These are phyloP conservation scores for Napeogenes sylphis DNA, from an alignment of 2,888 invertebrate genomes.

Conservation along the genomic window DNA sequence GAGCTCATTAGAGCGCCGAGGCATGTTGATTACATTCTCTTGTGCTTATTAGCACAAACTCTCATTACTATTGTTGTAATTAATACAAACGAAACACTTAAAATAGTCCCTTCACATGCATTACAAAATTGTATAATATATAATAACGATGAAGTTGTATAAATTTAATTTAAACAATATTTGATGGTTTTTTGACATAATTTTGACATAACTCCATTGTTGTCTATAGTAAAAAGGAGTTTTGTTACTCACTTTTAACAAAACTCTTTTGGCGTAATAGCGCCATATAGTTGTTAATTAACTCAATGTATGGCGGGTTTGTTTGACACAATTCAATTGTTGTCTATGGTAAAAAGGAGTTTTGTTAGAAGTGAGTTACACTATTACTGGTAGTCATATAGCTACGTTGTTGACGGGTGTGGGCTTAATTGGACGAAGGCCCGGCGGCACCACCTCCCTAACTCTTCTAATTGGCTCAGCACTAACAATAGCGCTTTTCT, in stretches of 20 bases:
- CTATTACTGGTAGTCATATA: slow-evolving; percentile 62
- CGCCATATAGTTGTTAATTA: no score
- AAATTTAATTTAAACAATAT: no score
- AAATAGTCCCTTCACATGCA: slow-evolving; percentile 34
- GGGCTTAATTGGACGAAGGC: slow-evolving; percentile 68
- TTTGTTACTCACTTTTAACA: no score
- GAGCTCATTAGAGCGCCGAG: slow-evolving; percentile 75
- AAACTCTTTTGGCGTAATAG: no score
- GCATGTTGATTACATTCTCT: slow-evolving; percentile 78
- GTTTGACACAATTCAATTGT: no score
- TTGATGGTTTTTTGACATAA: no score
- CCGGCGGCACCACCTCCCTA: slow-evolving; percentile 48
- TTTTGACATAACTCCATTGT: no score
- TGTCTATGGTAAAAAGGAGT: slow-evolving; percentile 61
- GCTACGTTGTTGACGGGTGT: slow-evolving; percentile 45
- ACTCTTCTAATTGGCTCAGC: slow-evolving; percentile 73
- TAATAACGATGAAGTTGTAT: no score
- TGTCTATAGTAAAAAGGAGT: no score
- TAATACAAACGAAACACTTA: slow-evolving; percentile 58
- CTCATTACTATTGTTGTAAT: slow-evolving; percentile 78
- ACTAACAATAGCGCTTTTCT: slow-evolving; percentile 60
- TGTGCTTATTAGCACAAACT: slow-evolving; percentile 75
- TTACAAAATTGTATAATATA: no score
- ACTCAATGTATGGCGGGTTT: no score
- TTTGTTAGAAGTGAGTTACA: slow-evolving; percentile 69